phyloP scores from a whole-genome alignment of 2,888 invertebrate genomes.

The Drosophila nr. perissopoda region DNA sequence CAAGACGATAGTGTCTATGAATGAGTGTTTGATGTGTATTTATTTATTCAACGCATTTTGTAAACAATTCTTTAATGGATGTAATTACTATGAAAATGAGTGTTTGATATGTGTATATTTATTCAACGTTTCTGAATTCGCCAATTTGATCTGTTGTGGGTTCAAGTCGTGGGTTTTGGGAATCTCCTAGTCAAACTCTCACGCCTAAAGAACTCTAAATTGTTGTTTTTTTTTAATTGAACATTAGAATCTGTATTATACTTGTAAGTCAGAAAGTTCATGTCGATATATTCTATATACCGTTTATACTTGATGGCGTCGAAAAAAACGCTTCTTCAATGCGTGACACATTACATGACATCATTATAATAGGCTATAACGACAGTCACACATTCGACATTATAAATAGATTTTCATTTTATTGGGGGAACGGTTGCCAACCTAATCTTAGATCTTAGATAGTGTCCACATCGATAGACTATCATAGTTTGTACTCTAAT shows the following conservation, averaged over 20 bases:
- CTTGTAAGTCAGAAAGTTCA: neutral
- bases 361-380: neutral
- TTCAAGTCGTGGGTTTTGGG: neutral
- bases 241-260: neutral
- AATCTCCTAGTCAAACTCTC: neutral
- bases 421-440: neutral
- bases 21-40: too few species aligned
- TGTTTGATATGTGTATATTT: neutral
- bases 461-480: neutral
- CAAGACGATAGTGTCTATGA: too few species aligned
- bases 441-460: neutral
- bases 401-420: neutral
- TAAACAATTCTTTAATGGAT: neutral
- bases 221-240: neutral
- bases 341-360: constrained; percentile 1
- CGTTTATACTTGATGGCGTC: neutral
- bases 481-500: neutral
- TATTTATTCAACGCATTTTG: too few species aligned
- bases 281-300: neutral
- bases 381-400: neutral
- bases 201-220: neutral
- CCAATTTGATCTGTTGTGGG: neutral
- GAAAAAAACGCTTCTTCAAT: neutral
- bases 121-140: neutral
- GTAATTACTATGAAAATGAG: neutral